Evolutionary conservation across 2,888 invertebrate genomes (phyloP).

Genomic region (Icerya purchasi): DNA sequence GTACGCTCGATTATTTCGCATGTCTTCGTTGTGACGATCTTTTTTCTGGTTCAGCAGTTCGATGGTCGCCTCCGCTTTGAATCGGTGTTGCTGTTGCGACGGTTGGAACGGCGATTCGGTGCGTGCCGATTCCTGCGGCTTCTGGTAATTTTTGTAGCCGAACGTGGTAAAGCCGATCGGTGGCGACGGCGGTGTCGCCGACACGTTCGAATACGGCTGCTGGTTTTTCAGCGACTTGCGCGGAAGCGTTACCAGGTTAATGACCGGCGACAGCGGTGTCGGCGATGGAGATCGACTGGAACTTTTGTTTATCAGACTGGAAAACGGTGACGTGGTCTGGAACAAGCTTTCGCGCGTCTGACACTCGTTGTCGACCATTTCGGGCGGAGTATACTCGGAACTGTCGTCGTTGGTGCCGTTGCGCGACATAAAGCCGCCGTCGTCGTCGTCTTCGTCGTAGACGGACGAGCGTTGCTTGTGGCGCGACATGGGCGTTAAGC

Average conservation of each 20-base stretch:
- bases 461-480: not conserved
- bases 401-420: slow-evolving; percentile 11
- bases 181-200: slow-evolving; percentile 16
- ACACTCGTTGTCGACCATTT: slow-evolving; percentile 50
- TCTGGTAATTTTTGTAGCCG: slow-evolving; percentile 26
- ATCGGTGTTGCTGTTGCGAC: slow-evolving; percentile 21
- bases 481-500: not conserved
- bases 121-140: slow-evolving; percentile 15
- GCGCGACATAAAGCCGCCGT: slow-evolving; percentile 14
- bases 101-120: slow-evolving; percentile 12
- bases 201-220: slow-evolving; percentile 26
- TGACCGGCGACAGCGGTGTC: slow-evolving; percentile 12
- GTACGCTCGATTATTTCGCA: slow-evolving; percentile 30
- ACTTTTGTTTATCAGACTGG: not conserved
- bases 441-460: slow-evolving; percentile 16
- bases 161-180: slow-evolving; percentile 32
- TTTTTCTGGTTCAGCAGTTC: slow-evolving; percentile 28
- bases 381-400: slow-evolving; percentile 11
- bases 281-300: not conserved
- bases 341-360: slow-evolving; percentile 65
- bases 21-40: not conserved
- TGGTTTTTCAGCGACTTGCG: slow-evolving; percentile 19
- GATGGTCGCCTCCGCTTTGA: slow-evolving; percentile 38
- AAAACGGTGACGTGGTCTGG: slow-evolving; percentile 15
- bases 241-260: slow-evolving; percentile 11